Conservation (phyloP, 2,113 vertebrate genomes). For the Bubo bubo region DNA sequence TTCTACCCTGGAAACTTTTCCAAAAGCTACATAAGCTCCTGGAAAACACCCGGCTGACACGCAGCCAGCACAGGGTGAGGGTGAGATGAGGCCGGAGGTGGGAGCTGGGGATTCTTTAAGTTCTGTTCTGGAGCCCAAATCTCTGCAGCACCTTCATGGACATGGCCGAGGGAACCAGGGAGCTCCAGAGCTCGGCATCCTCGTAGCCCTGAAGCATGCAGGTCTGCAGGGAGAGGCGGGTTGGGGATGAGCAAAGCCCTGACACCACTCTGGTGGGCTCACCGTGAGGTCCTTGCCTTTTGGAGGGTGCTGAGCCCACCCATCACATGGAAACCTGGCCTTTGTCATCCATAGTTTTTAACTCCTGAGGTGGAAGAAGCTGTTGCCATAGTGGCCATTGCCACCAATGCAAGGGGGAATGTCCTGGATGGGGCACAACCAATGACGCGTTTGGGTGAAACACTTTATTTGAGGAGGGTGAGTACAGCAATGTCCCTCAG, state of each 20-base stretch:
- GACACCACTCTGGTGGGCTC: background rate
- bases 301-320: background rate
- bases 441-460: background rate
- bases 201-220: fast-evolving
- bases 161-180: background rate
- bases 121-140: background rate
- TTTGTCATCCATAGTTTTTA: background rate
- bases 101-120: background rate
- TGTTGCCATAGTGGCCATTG: fast-evolving
- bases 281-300: background rate
- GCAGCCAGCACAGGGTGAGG: background rate
- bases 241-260: background rate
- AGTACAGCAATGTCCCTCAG: fast-evolving
- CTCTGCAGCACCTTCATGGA: background rate
- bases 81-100: background rate
- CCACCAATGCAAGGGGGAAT: background rate
- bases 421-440: background rate
- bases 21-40: conserved; percentile 1
- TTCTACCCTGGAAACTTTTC: background rate
- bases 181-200: background rate
- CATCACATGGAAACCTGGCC: fast-evolving
- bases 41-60: background rate
- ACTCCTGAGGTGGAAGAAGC: background rate
- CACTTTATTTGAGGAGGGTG: background rate
- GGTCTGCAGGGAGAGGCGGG: background rate